Conservation (phyloP, 2,888 invertebrate genomes). For the Spisula subtruncata region DNA sequence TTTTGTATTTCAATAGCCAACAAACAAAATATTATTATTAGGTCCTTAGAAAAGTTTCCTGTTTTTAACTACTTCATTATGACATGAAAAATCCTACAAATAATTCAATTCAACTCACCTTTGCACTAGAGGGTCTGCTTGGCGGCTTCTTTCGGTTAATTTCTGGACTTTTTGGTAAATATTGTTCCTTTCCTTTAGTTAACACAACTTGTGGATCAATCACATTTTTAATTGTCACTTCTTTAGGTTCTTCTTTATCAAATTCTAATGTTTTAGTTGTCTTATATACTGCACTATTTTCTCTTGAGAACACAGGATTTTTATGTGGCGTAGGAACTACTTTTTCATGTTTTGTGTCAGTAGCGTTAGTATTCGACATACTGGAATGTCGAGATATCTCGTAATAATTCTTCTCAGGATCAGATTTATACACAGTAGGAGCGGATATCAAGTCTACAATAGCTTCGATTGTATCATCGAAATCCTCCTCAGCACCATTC, state of each 20-base stretch:
- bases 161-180: constrained; percentile 54
- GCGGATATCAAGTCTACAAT: constrained; percentile 20
- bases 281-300: constrained; percentile 65
- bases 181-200: constrained; percentile 64
- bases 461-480: background rate
- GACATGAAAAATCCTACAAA: no score
- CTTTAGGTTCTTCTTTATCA: constrained; percentile 73
- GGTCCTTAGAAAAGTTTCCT: no score
- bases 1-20: no score
- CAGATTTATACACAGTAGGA: constrained; percentile 73
- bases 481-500: constrained; percentile 33
- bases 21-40: no score
- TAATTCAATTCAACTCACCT: constrained; percentile 52
- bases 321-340: background rate
- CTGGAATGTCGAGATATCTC: constrained; percentile 73
- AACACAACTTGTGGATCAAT: constrained; percentile 68
- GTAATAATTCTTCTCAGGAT: constrained; percentile 76
- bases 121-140: constrained; percentile 72
- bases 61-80: no score
- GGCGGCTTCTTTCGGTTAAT: constrained; percentile 55
- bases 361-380: constrained; percentile 50
- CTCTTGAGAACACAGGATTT: background rate
- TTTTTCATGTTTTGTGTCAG: constrained; percentile 32
- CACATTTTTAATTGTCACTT: constrained; percentile 70
- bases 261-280: constrained; percentile 77